phyloP scores from a whole-genome alignment of 2,888 invertebrate species.

The Phortica magna region DNA sequence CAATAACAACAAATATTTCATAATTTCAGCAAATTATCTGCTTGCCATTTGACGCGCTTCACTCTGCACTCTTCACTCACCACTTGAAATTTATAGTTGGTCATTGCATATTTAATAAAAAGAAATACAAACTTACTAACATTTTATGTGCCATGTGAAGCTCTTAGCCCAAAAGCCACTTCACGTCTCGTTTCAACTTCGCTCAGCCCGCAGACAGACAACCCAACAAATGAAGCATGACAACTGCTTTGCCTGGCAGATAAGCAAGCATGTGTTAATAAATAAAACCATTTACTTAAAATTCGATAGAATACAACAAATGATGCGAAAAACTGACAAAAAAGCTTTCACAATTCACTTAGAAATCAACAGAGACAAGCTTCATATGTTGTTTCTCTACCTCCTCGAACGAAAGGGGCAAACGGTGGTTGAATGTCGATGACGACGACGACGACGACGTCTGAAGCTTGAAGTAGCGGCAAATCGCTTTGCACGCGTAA shows the following conservation, averaged over 20 bases:
- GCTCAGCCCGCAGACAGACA: not conserved
- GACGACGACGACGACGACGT: no score
- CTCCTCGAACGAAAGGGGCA: not conserved
- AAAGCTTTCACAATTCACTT: conserved; percentile 69
- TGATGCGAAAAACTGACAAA: conserved; percentile 64
- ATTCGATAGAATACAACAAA: conserved; percentile 64
- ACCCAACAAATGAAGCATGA: conserved; percentile 26
- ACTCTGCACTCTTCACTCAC: no score
- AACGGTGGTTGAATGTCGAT: not conserved
- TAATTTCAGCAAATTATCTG: conserved; percentile 24
- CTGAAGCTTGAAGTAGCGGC: not conserved
- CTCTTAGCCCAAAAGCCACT: conserved; percentile 55
- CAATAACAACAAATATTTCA: conserved; percentile 25
- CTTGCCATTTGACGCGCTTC: conserved; percentile 4
- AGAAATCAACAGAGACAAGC: conserved; percentile 20
- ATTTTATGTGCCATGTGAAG: no score
- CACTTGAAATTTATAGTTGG: not conserved
- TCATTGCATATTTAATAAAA: no score
- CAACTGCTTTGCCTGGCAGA: conserved; percentile 57
- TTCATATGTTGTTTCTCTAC: not conserved
- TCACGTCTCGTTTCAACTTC: conserved; percentile 53
- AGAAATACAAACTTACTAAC: no score
- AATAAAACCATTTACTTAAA: conserved; percentile 67
- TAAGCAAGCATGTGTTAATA: conserved; percentile 71
- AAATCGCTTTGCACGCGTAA: not conserved